These are phyloP conservation scores for Netelia virgata DNA, from an alignment of 2,888 invertebrate genomes.

Conservation along the genomic window DNA sequence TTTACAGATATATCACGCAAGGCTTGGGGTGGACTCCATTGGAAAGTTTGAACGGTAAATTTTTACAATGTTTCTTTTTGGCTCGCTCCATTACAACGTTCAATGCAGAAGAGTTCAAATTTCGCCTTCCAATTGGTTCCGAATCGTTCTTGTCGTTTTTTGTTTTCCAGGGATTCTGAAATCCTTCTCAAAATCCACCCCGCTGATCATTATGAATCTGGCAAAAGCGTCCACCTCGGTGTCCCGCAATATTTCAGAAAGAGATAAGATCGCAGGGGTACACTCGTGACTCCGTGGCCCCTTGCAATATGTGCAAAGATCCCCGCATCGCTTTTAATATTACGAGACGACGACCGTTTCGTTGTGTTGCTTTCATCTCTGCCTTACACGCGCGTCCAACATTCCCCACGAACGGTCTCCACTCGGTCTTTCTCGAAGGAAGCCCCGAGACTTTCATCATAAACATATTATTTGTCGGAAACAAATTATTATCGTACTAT, in stretches of 20 bases:
- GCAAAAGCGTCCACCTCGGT: conserved; percentile 62
- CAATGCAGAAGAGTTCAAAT: conserved; percentile 30
- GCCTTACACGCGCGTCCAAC: conserved; percentile 41
- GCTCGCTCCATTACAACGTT: background rate
- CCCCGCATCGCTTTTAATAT: conserved; percentile 59
- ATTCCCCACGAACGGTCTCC: conserved; percentile 28
- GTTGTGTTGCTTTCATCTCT: conserved; percentile 34
- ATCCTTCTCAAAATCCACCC: conserved; percentile 69
- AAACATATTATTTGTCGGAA: conserved; percentile 26
- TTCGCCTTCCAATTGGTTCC: conserved; percentile 38
- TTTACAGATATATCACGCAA: conserved; percentile 87
- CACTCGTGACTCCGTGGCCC: conserved; percentile 43
- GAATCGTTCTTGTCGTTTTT: conserved; percentile 35
- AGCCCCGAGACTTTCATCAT: conserved; percentile 34
- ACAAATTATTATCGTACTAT: conserved; percentile 27
- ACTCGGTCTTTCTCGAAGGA: conserved; percentile 27
- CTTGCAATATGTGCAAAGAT: conserved; percentile 63
- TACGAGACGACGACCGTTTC: conserved; percentile 34
- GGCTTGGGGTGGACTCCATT: conserved; percentile 86
- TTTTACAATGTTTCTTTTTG: background rate
- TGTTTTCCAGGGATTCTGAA: conserved; percentile 55
- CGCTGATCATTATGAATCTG: conserved; percentile 70
- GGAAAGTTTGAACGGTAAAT: conserved; percentile 88
- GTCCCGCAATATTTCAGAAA: conserved; percentile 68
- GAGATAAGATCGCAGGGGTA: conserved; percentile 69